Percentiles rank a stretch among this genome's conserved stretches.
phyloP scores from a whole-genome alignment of 2,113 vertebrate species.

The Leucopsar rothschildi region DNA sequence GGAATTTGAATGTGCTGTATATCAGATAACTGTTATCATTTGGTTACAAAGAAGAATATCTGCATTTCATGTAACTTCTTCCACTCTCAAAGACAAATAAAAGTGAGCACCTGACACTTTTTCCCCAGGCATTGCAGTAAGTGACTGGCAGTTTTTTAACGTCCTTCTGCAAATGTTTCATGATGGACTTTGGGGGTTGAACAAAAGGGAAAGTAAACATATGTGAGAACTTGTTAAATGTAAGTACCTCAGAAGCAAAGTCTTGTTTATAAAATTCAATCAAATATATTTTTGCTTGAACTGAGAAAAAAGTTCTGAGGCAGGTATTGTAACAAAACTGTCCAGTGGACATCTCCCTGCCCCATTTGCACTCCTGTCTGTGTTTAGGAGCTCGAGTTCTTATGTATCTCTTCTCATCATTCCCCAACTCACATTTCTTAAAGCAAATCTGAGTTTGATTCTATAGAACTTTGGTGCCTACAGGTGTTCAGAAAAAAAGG shows the following conservation, averaged over 20 bases:
- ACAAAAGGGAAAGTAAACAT: conserved; percentile 2
- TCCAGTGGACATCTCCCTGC: neutral
- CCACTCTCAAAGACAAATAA: conserved; percentile 63
- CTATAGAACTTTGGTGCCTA: conserved; percentile 12
- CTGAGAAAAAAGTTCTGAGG: neutral
- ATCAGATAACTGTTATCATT: conserved; percentile 20
- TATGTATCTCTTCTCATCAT: neutral
- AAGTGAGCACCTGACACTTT: conserved; percentile 60
- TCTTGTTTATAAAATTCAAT: conserved; percentile 1
- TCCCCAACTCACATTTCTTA: neutral
- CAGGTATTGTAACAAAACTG: conserved; percentile 2
- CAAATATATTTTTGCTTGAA: conserved; percentile 22
- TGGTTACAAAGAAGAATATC: conserved; percentile 66
- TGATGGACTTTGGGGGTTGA: conserved; percentile 31
- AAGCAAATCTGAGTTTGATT: neutral
- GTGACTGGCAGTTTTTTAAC: conserved; percentile 52
- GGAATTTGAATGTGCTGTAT: conserved; percentile 55
- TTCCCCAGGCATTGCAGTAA: conserved; percentile 63
- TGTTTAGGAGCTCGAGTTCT: neutral
- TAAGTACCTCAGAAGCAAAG: conserved; percentile 32
- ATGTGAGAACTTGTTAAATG: conserved; percentile 9
- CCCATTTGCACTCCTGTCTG: neutral
- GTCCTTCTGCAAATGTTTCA: conserved; percentile 54
- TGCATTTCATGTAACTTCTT: conserved; percentile 61
- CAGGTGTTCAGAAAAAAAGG: conserved; percentile 5